Conservation (phyloP, 1,140 invertebrate genomes). For the Solenopsis fugax region DNA sequence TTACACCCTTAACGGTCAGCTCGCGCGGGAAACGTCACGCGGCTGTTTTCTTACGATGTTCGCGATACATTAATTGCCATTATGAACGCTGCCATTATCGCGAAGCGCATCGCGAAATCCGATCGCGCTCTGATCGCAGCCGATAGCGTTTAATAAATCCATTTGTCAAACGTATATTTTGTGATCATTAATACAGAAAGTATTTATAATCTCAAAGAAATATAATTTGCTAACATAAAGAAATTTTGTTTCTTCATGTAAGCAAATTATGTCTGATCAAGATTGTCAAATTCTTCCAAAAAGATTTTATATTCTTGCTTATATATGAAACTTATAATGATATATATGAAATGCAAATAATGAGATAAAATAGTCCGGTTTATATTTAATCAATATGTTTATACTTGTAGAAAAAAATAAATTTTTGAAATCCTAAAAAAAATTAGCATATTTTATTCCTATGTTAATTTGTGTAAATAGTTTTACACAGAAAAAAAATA, state of each 20-base stretch:
- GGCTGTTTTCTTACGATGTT: constrained; percentile 54
- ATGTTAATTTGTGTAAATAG: background rate
- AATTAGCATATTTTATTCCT: background rate
- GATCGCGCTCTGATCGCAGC: constrained; percentile 6
- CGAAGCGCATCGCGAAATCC: constrained; percentile 36
- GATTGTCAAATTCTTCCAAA: no score
- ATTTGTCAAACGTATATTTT: background rate
- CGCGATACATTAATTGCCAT: constrained; percentile 59
- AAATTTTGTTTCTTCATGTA: no score
- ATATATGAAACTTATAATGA: background rate
- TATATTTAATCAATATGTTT: background rate
- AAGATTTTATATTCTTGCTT: no score
- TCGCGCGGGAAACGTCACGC: constrained; percentile 26
- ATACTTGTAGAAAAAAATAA: background rate
- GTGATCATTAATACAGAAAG: background rate
- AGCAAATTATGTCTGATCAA: no score
- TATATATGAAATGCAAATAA: background rate
- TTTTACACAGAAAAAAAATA: no score
- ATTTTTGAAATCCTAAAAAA: background rate
- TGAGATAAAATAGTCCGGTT: background rate
- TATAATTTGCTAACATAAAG: no score
- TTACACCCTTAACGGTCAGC: constrained; percentile 58
- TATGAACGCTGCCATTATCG: constrained; percentile 33
- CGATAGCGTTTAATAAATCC: constrained; percentile 42
- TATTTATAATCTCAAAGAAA: no score